Evolutionary conservation across 1,140 invertebrate genomes (phyloP), one percentile per base, ranked within the genome.

Genomic region (Lepidurus apus): DNA sequence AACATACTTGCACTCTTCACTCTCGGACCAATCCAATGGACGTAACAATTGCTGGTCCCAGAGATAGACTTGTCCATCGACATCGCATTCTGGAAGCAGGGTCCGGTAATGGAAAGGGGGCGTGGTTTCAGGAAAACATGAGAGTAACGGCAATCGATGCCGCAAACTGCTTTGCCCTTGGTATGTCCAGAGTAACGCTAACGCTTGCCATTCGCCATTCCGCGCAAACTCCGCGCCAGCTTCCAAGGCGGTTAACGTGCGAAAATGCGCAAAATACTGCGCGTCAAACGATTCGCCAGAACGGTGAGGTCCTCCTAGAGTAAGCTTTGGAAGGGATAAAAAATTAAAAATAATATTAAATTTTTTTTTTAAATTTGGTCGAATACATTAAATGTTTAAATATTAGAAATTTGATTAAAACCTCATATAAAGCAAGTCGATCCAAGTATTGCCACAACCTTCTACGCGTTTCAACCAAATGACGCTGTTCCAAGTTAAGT

Each of bases 111-210:
- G 88, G 75, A 86, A 80, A 13, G 93, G 93, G 81, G 88, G 87
- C 11, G 91, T 86, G 1, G 92, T 93, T 86, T 95, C 93, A 24
- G 93, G 92, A 81, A 95, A 89, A 83, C 91, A 91, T 74, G 89
- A 90, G 42, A 95, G 83, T 73, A 94, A 90, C 42, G 89, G 85
- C 42, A 94, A 83, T 84, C 91, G 91, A 85, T 93, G 89, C n/a
- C 87, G 85, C 44, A 89, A 82, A 7, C 90, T 86, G 79, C 88
- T 87, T 8, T 87, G 84, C 81, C 91, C 91, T 79, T 93, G 89
- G 83, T 91, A 92, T 4, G 89, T 91, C 24, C 94, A 89, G 81
- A 94, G 88, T 65, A 89, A 87, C 79, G 90, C 88, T 42, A 94
- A 88, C 34, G 87, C 87, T 75, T 84, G 82, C 81, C 83, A 85